phyloP scores from a whole-genome alignment of 1,140 invertebrate species.

The Aphis craccivora region DNA sequence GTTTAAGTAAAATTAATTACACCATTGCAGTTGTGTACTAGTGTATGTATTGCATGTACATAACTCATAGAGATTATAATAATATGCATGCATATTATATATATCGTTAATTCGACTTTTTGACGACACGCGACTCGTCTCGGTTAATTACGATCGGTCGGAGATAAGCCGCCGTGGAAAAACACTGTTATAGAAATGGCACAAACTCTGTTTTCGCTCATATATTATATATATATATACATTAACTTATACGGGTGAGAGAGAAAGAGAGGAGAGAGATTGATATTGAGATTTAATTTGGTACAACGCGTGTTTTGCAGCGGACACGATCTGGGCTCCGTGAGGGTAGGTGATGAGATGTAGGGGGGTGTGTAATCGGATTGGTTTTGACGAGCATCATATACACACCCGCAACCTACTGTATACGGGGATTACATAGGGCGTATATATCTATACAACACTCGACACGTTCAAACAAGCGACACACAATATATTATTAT shows the following conservation, averaged over 20 bases:
- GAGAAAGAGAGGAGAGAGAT: neutral
- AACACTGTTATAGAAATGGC: neutral
- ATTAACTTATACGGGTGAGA: neutral
- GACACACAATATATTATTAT: neutral
- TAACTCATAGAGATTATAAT: neutral
- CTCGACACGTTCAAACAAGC: neutral
- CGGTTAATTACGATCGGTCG: neutral
- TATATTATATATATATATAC: neutral
- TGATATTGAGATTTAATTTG: neutral
- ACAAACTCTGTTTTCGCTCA: neutral
- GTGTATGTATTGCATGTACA: neutral
- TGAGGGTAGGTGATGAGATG: neutral
- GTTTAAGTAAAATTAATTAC: neutral
- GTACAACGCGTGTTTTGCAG: neutral
- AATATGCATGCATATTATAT: neutral
- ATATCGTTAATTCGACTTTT: neutral
- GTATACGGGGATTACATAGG: neutral
- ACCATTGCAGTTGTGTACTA: no score
- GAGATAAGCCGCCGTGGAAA: neutral
- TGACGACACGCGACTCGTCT: neutral
- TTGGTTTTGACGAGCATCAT: slow-evolving; percentile 39
- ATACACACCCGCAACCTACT: neutral
- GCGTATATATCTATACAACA: neutral
- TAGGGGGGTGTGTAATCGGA: slow-evolving; percentile 28
- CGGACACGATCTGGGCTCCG: neutral